These are phyloP conservation scores for Apteryx mantelli DNA, from an alignment of 2,113 vertebrate species.

Conservation along the genomic window DNA sequence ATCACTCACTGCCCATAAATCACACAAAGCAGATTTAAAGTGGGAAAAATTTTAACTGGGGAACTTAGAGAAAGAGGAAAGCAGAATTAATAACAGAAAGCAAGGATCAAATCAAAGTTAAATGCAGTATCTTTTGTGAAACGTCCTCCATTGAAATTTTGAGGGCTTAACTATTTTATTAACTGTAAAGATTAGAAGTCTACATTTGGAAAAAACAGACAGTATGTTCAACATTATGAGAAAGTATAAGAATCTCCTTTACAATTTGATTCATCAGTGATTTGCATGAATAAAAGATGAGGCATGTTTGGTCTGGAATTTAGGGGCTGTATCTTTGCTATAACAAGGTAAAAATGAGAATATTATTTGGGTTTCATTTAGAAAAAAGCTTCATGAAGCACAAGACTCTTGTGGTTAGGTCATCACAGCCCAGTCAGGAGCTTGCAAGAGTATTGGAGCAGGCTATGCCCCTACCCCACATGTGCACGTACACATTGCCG, in stretches of 20 bases:
- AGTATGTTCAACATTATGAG: rapidly evolving
- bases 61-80: neutral
- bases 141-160: neutral
- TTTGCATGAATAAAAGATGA: neutral
- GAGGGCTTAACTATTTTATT: neutral
- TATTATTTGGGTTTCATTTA: neutral
- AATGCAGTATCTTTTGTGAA: neutral
- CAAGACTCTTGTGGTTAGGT: neutral
- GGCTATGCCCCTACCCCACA: neutral
- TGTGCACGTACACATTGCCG: rapidly evolving
- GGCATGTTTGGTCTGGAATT: neutral
- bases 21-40: neutral
- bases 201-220: neutral
- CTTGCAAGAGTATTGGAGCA: neutral
- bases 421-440: neutral
- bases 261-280: neutral
- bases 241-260: neutral
- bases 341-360: neutral
- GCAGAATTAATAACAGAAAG: neutral
- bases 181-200: neutral
- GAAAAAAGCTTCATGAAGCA: neutral
- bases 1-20: neutral
- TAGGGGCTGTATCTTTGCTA: neutral
- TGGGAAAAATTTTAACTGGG: neutral
- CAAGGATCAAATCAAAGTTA: neutral